Evolutionary conservation across 2,113 vertebrate species (phyloP), one percentile per base, ranked within the genome.

Genomic region (Eurystomus gularis): DNA sequence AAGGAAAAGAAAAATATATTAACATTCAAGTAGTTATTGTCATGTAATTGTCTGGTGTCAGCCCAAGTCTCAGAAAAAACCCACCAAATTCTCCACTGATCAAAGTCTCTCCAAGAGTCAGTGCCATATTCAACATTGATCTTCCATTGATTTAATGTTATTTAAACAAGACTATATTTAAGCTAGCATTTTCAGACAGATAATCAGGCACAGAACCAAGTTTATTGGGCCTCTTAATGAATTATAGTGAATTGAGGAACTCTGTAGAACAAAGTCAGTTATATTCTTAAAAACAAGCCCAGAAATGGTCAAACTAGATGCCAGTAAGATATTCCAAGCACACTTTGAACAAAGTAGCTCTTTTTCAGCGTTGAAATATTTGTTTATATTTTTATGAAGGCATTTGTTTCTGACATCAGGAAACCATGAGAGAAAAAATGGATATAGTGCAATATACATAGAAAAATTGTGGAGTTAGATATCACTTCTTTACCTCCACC

Each of bases 101-200:
- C 96, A 91, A 84, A 75, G 54, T 83, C 68, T 91, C 29, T 76
- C 72, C 81, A 86, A 86, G 77, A 88, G 66, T 55, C 72, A 79
- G 20, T 88, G 73, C 83, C 96, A 88, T 96, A 96, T 97, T 94
- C 94, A 75, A 21, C 88, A 97, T 96, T 92, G 96, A 97, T 97
- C 72, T 62, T 37, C 24, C 55, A 97, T 96, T 96, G 95, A 97
- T 94, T 96, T 88, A 85, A 62, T 79, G 64, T 65, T 94, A 93
- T 96, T 96, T 96, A 95, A 88, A 96, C 85, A 94, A 88, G 88
- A n/a, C 80, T 89, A 92, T 68, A 81, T 84, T 70, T 94, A 95
- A 97, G 57, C 37, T 66, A 93, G 42, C 87, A 76, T 95, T 90
- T 93, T 96, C 71, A 93, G 88, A 84, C 55, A 91, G 76, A 44